Evolutionary conservation across 2,888 invertebrate genomes (phyloP), one percentile per base, ranked within the genome.

Genomic region (Amiota mariae): DNA sequence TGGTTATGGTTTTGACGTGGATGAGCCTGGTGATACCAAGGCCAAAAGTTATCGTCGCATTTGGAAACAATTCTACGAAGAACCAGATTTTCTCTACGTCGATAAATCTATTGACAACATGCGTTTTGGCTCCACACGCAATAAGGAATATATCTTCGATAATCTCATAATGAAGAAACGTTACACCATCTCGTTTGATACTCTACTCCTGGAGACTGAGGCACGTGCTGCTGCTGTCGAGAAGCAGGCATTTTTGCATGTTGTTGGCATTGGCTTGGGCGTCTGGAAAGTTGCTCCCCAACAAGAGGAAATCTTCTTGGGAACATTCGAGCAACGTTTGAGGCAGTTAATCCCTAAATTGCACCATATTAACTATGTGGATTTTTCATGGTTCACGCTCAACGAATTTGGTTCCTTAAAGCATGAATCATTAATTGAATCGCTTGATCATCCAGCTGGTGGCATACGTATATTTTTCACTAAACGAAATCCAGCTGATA

Each of bases 191-290:
- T 87, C 92, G 1, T 92, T 93, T 6, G 94, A 94, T 78, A 92
- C 92, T 11, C 89, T 93, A 47, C 85, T 94, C 1, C 80, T 93
- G 15, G 94, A 94, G 74, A 93, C 93, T 0, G 91, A 93, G 75
- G 87, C 90, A 0, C 89, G 94, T n/a, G 93, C 92, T 0, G 87
- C 87, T 12, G 88, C 88, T 0, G 89, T 86, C 3, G 90, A 88
- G 36, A 92, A 90, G 51, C 88, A 90, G 9, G 94, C 93, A 0
- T 94, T 91, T 79, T 80, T 94, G 0, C 94, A 94, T 86, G 91
- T 94, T 9, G 92, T 94, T 49, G 94, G 94, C 12, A 91, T 93
- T 61, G 93, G 93, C 66, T 86, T 93, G 15, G 94, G 94, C 0
- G 93, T 93, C 0, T 94, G 94, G 94, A 92, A 88, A 82, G 90